Evolutionary conservation across 2,113 vertebrate species (phyloP).

Genomic region (Egretta garzetta): DNA sequence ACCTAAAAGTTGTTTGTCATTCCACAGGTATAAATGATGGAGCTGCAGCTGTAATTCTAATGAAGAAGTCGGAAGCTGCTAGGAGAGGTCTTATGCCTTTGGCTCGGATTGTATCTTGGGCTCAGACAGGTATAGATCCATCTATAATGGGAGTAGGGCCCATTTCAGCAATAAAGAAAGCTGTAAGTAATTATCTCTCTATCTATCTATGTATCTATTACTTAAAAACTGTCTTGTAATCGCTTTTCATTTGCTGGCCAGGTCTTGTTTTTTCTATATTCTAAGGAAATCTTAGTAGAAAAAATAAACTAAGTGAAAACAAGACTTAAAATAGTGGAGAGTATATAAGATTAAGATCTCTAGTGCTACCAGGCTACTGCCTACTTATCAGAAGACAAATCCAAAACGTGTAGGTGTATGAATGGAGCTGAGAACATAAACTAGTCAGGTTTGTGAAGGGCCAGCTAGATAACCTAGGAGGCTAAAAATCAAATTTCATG

Average conservation of each 20-base stretch:
- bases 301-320: not conserved
- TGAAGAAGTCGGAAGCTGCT: constrained; percentile 89
- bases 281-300: not conserved
- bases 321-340: not conserved
- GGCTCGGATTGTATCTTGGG: constrained; percentile 87
- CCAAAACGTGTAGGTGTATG: not conserved
- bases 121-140: constrained; percentile 92
- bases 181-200: constrained; percentile 83
- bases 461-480: not conserved
- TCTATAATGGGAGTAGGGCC: constrained; percentile 93
- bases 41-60: constrained; percentile 91
- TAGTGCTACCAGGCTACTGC: not conserved
- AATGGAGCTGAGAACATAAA: not conserved
- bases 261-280: not conserved
- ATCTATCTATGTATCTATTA: not conserved
- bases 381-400: not conserved
- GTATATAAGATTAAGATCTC: not conserved
- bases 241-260: not conserved
- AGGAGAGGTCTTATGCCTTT: constrained; percentile 83
- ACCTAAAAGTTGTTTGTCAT: not conserved
- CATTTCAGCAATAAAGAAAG: constrained; percentile 89
- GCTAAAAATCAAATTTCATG: not conserved
- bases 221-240: not conserved
- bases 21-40: constrained; percentile 91
- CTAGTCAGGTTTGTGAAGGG: not conserved